Conservation (phyloP, 2,113 vertebrate genomes). For the Neodon shergylaensis region DNA sequence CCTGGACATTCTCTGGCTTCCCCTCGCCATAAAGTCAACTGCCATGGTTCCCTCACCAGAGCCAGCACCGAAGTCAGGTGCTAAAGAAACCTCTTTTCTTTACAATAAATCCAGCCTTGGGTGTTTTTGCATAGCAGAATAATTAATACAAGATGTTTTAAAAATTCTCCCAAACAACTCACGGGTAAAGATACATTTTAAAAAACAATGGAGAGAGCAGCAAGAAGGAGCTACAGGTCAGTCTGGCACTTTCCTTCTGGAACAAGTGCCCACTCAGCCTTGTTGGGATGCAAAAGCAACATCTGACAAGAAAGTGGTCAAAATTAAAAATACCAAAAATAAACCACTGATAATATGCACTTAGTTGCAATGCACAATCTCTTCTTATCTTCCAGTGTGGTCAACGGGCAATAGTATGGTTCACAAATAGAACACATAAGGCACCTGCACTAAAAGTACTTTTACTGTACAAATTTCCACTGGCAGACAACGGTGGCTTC, state of each 20-base stretch:
- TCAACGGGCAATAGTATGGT: neutral
- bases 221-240: neutral
- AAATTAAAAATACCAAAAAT: neutral
- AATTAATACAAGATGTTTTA: neutral
- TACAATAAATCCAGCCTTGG: neutral
- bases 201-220: neutral
- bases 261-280: neutral
- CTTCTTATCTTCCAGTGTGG: neutral
- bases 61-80: neutral
- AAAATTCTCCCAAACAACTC: neutral
- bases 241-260: neutral
- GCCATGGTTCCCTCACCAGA: neutral
- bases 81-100: neutral
- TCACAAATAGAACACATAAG: neutral
- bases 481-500: neutral
- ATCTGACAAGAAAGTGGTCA: neutral
- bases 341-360: neutral
- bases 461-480: neutral
- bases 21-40: neutral
- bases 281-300: neutral
- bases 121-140: neutral
- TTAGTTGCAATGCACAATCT: too few relatives aligned
- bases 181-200: neutral
- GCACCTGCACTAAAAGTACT: neutral
- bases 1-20: neutral